Evolutionary conservation across 1,140 invertebrate species (phyloP), one percentile per base, ranked within the genome.

Genomic region (Drosophila santomea): DNA sequence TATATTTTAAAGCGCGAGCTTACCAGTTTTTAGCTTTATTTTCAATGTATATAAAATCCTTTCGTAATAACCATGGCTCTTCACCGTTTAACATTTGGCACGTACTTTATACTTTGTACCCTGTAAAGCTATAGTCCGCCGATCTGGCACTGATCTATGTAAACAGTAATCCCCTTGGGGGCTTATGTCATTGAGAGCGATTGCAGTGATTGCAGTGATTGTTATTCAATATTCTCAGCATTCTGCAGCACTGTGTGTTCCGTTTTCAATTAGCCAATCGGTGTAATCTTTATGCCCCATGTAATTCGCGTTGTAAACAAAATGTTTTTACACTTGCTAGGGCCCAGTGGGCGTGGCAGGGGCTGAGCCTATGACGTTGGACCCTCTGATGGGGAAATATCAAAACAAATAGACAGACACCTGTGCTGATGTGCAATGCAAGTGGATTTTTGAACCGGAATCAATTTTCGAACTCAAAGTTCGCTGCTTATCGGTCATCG

Each of bases 361-460:
- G 14, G 7, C 23, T 0, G 25, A 25, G 4, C 25, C 25, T 14
- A 28, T 62, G 47, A 52, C 58, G 39, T 36, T 43, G 38, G 48
- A 15, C 25, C 36, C 36, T 58, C 25, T 47, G 25, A 50, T 38
- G 45, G 23, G n/a, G 36, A 64, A 57, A 47, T 23, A 23, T 17
- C 44, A 12, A 45, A 45, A 23, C 14, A n/a, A 6, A 11, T 4
- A 8, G 17, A 44, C 2, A 14, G 32, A 44, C 20, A 14, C 6
- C 23, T 17, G 20, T 28, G 61, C 62, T 25, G 64, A 56, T 56
- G 41, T 50, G 28, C 44, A 11, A 41, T 59, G 45, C 69, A 72
- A 38, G 45, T 73, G 69, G 55, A 73, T 73, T 75, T 66, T 75
- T 51, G 72, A 75, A 75, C 52, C 72, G 72, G 60, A 66, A 75